These are phyloP conservation scores for Cybosia mesomella DNA, from an alignment of 2,888 invertebrate genomes.

Conservation along the genomic window DNA sequence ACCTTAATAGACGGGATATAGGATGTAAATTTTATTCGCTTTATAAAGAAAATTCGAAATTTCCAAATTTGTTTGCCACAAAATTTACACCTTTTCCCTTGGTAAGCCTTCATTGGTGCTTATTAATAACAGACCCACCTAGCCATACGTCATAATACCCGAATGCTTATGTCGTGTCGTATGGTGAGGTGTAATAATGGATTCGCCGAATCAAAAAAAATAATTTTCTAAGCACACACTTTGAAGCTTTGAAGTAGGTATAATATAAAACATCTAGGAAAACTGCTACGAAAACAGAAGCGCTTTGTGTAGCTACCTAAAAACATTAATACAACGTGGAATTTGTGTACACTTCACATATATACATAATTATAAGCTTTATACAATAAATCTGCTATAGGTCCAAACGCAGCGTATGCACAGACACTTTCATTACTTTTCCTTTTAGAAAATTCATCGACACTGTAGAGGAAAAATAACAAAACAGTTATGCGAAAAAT, in stretches of 20 bases:
- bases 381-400: conserved; percentile 51
- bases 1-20: conserved; percentile 29
- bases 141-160: conserved; percentile 25
- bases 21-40: conserved; percentile 47
- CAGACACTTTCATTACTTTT: conserved; percentile 31
- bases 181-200: conserved; percentile 32
- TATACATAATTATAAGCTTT: conserved; percentile 40
- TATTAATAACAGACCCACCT: conserved; percentile 27
- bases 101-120: conserved; percentile 29
- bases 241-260: conserved; percentile 53
- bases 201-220: conserved; percentile 30
- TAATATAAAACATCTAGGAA: conserved; percentile 51
- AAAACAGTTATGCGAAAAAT: conserved; percentile 23
- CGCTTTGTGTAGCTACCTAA: conserved; percentile 56
- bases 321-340: conserved; percentile 48
- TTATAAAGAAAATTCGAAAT: not conserved
- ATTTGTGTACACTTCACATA: conserved; percentile 48
- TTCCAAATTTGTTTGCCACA: conserved; percentile 19
- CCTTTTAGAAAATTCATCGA: conserved; percentile 19
- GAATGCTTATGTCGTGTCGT: conserved; percentile 19
- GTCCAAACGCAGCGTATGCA: conserved; percentile 38
- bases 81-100: conserved; percentile 37
- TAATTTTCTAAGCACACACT: conserved; percentile 49
- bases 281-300: conserved; percentile 54
- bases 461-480: conserved; percentile 31